Conservation (phyloP, 2,797 vertebrate genomes). For the Lerista edwardsae region DNA sequence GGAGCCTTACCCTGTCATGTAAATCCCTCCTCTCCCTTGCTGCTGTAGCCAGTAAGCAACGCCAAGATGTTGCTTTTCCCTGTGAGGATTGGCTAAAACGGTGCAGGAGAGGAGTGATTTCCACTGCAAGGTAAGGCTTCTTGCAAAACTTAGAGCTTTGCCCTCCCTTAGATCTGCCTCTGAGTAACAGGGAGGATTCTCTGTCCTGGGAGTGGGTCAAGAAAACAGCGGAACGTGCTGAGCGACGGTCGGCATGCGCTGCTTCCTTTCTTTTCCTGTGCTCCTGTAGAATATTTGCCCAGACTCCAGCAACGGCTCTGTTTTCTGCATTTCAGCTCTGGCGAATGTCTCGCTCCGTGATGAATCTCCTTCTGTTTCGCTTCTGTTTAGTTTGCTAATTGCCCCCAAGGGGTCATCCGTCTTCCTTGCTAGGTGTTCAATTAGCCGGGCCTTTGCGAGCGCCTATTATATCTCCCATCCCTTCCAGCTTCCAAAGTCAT, state of each 20-base stretch:
- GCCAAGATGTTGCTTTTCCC: too few species aligned
- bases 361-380: constrained; percentile 40
- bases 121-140: too few species aligned
- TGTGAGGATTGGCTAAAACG: too few species aligned
- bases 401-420: constrained; percentile 44
- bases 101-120: too few species aligned
- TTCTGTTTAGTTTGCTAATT: constrained; percentile 57
- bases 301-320: constrained; percentile 16
- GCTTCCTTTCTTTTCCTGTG: constrained; percentile 4
- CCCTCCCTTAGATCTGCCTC: too few species aligned
- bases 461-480: not conserved
- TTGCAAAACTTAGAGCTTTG: too few species aligned
- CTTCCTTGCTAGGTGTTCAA: constrained; percentile 50
- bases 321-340: constrained; percentile 30
- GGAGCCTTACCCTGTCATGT: too few species aligned
- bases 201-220: not conserved
- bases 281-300: constrained; percentile 6
- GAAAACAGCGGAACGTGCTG: not conserved
- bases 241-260: not conserved
- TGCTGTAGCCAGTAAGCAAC: too few species aligned
- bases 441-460: constrained; percentile 49
- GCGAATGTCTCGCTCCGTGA: constrained; percentile 24
- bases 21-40: too few species aligned
- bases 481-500: constrained; percentile 2
- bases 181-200: not conserved